These are phyloP conservation scores for Magallana nippona DNA, from an alignment of 2,888 invertebrate species.

Conservation along the genomic window DNA sequence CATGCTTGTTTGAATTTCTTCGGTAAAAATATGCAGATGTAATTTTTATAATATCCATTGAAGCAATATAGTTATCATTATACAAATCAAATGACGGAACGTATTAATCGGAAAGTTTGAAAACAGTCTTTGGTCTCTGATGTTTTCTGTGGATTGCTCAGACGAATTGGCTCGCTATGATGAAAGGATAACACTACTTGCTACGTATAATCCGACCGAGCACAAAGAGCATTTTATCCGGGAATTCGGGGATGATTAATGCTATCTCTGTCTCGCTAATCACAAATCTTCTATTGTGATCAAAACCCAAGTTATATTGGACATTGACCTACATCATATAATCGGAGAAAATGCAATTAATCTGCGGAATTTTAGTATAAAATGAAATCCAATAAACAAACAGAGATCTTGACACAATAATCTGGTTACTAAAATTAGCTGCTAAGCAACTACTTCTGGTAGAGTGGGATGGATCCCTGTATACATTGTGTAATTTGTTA, in stretches of 20 bases:
- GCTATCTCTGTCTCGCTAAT: conserved; percentile 5
- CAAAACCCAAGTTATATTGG: neutral
- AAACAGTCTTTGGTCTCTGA: neutral
- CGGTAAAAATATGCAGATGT: conserved; percentile 26
- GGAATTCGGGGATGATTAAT: neutral
- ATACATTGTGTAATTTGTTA: too few relatives aligned
- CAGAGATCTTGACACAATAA: neutral
- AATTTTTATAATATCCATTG: conserved; percentile 23
- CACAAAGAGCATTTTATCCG: neutral
- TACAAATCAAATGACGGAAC: conserved; percentile 16
- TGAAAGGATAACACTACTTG: neutral
- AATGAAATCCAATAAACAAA: conserved; percentile 3
- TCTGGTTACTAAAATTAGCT: too few relatives aligned
- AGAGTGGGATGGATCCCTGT: too few relatives aligned
- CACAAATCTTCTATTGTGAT: neutral
- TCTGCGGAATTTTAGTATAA: neutral
- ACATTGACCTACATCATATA: neutral
- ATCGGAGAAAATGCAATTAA: neutral
- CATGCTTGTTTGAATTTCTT: neutral
- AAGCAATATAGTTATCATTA: conserved; percentile 12
- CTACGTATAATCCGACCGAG: neutral
- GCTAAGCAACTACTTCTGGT: too few relatives aligned
- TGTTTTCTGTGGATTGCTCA: neutral
- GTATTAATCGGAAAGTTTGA: conserved; percentile 13
- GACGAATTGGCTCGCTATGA: neutral